Evolutionary conservation across 2,113 vertebrate species (phyloP).

Genomic region (Notothenia coriiceps): DNA sequence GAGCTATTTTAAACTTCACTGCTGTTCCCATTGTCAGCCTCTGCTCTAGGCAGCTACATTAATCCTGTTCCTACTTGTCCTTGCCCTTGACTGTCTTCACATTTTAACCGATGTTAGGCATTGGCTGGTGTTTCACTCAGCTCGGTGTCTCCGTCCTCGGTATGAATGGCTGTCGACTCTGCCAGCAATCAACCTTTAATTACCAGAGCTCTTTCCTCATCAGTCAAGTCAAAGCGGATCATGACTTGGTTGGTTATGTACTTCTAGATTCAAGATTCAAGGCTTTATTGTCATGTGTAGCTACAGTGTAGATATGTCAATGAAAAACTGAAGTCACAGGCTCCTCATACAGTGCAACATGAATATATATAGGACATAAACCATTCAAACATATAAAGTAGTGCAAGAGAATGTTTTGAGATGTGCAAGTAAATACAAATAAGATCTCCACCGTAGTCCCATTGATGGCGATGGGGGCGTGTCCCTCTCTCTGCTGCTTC

Average conservation of each 20-base stretch:
- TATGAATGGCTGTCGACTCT: neutral
- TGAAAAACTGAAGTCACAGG: too few species aligned
- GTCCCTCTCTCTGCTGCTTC: too few species aligned
- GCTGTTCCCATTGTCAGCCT: neutral
- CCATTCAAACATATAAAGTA: too few species aligned
- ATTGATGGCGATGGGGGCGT: too few species aligned
- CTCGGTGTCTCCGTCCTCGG: neutral
- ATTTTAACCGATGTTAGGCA: neutral
- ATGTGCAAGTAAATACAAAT: too few species aligned
- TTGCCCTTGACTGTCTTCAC: slow-evolving; percentile 1
- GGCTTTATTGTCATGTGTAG: too few species aligned
- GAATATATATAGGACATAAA: too few species aligned
- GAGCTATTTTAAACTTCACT: slow-evolving; percentile 16
- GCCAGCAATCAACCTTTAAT: neutral
- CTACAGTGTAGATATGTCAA: too few species aligned
- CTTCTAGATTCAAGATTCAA: too few species aligned
- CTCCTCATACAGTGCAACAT: too few species aligned
- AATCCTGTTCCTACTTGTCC: slow-evolving; percentile 22
- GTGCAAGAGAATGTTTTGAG: too few species aligned
- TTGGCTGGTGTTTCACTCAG: neutral
- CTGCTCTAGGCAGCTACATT: slow-evolving; percentile 4
- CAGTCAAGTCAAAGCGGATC: neutral
- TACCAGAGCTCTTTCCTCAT: neutral
- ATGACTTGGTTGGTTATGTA: neutral
- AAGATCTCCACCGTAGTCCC: too few species aligned